phyloP scores from a whole-genome alignment of 1,140 invertebrate species.

The Drosophila equinoxialis region DNA sequence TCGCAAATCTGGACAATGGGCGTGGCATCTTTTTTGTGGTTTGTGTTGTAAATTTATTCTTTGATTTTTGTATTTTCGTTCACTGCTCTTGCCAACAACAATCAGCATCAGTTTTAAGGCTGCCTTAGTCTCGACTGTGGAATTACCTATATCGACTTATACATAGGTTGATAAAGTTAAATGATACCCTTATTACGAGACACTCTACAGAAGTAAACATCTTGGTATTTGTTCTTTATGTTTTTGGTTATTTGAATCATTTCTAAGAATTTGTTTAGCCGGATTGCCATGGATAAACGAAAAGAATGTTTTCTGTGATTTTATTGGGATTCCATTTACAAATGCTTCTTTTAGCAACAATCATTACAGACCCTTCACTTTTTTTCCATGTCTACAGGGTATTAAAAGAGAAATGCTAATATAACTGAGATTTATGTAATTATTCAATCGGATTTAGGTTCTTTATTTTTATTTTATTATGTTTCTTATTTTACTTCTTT shows the following conservation, averaged over 20 bases:
- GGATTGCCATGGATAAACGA: too few species aligned
- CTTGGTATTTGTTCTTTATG: too few species aligned
- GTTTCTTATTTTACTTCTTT: constrained; percentile 28
- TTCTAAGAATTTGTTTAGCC: too few species aligned
- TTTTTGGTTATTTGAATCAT: too few species aligned
- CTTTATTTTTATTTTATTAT: constrained; percentile 39
- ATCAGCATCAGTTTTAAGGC: constrained; percentile 17
- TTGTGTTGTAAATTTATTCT: constrained; percentile 73
- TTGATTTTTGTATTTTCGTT: constrained; percentile 58
- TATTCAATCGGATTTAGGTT: constrained; percentile 73
- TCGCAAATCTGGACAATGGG: constrained; percentile 48
- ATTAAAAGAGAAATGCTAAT: constrained; percentile 63
- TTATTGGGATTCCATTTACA: not conserved
- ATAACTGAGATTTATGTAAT: constrained; percentile 74
- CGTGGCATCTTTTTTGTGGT: constrained; percentile 45
- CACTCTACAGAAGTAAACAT: too few species aligned
- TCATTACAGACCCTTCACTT: not conserved
- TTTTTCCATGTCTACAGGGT: not conserved
- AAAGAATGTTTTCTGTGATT: too few species aligned
- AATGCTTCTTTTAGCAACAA: not conserved
- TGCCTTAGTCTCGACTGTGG: not conserved
- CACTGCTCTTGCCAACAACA: constrained; percentile 17
- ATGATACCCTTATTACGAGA: too few species aligned
- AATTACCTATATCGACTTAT: not conserved
- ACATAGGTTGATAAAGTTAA: too few species aligned